Conservation (phyloP, 2,113 vertebrate species). For the Furnarius figulus region DNA sequence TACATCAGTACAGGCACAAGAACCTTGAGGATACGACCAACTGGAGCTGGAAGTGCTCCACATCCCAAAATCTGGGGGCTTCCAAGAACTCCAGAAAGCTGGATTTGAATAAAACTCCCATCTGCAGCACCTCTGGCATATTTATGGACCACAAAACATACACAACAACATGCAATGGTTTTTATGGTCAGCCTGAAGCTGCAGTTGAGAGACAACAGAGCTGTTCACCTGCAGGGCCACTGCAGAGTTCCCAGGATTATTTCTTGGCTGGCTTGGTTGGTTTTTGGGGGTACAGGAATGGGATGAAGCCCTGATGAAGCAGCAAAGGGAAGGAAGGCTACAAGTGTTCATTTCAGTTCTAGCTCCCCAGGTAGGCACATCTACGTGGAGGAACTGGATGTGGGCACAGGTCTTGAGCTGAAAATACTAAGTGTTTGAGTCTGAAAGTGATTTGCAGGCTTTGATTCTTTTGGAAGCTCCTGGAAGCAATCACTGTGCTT, state of each 20-base stretch:
- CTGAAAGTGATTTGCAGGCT: not conserved
- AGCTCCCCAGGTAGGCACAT: not conserved
- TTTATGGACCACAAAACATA: not conserved
- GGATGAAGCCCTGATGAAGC: not conserved
- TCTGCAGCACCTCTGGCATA: not conserved
- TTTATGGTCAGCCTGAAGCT: not conserved
- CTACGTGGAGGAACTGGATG: not conserved
- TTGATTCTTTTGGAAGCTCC: not conserved
- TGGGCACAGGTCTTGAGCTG: not conserved
- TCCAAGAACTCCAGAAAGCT: not conserved
- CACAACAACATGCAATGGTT: accelerated
- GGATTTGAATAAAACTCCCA: not conserved
- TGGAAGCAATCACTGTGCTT: not conserved
- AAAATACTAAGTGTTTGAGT: not conserved
- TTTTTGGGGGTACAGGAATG: accelerated
- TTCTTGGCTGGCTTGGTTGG: not conserved
- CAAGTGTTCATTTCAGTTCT: not conserved
- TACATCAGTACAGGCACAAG: not conserved
- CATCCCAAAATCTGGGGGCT: not conserved
- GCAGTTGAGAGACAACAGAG: not conserved
- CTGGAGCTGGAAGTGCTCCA: not conserved
- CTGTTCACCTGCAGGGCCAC: not conserved
- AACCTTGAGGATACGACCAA: accelerated
- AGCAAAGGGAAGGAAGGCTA: not conserved
- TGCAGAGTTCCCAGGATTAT: not conserved